Conservation (phyloP, 2,113 vertebrate genomes). For the Condylura cristata region DNA sequence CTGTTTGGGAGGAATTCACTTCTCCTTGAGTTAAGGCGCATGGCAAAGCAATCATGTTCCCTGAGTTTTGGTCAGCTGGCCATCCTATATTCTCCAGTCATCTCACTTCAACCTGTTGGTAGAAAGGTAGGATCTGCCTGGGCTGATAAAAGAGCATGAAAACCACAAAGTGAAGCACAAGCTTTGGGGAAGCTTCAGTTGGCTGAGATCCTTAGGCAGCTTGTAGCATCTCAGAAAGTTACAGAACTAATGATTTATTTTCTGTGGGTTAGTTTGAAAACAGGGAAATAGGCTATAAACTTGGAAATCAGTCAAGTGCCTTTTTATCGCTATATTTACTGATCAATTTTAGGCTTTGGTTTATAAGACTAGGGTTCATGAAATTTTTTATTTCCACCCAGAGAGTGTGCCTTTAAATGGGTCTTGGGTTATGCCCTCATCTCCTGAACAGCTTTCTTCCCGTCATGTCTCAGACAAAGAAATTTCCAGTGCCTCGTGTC, state of each 20-base stretch:
- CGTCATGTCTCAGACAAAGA: neutral
- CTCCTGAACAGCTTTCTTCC: neutral
- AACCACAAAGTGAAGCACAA: neutral
- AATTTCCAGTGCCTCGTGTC: neutral
- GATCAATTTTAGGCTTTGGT: neutral
- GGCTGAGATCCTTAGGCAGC: neutral
- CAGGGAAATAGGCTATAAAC: neutral
- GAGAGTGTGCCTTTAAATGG: neutral
- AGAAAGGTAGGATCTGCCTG: rapidly evolving
- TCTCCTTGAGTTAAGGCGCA: neutral
- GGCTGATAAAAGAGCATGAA: rapidly evolving
- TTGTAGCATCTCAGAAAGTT: neutral
- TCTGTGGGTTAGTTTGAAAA: slow-evolving; percentile 21
- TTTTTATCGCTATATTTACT: neutral
- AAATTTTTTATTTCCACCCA: slow-evolving; percentile 7
- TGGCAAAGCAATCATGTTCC: neutral
- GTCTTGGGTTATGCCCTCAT: neutral
- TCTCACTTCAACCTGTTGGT: neutral
- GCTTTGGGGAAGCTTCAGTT: neutral
- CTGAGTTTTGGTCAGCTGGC: neutral
- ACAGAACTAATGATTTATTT: neutral
- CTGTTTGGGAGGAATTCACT: neutral
- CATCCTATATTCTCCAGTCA: neutral
- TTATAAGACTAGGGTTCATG: neutral
- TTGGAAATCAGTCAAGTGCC: neutral